Percentiles rank a stretch among this genome's conserved stretches.
phyloP scores from a whole-genome alignment of 2,888 invertebrate species.

The Erynnis tages region DNA sequence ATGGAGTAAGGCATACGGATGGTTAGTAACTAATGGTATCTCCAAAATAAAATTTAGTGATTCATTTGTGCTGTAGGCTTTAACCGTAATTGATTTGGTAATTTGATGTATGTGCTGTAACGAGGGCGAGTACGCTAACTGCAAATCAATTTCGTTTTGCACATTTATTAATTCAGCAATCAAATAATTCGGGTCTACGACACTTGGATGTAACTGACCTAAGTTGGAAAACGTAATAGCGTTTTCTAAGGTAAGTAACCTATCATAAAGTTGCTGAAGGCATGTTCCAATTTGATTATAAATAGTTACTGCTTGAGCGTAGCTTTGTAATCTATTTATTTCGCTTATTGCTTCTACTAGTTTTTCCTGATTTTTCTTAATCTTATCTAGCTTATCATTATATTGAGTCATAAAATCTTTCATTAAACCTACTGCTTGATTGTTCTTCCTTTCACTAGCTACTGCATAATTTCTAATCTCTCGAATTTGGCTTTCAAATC shows the following conservation, averaged over 20 bases:
- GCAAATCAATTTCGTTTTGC: slow-evolving; percentile 10
- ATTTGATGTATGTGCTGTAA: too few relatives aligned
- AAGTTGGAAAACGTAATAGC: slow-evolving; percentile 27
- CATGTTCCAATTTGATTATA: slow-evolving; percentile 16
- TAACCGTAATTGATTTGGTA: slow-evolving; percentile 8
- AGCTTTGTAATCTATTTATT: neutral
- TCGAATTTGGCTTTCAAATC: slow-evolving; percentile 7
- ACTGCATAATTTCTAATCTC: slow-evolving; percentile 6
- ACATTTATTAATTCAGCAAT: slow-evolving; percentile 8
- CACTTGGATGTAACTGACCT: slow-evolving; percentile 23
- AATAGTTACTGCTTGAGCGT: slow-evolving; percentile 5
- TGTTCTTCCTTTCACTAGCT: neutral
- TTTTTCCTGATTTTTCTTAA: too few relatives aligned
- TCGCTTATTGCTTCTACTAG: too few relatives aligned
- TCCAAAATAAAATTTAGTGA: slow-evolving; percentile 12
- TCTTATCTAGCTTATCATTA: too few relatives aligned
- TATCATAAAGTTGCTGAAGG: slow-evolving; percentile 19
- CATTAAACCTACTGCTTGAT: slow-evolving; percentile 1
- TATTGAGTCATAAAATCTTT: slow-evolving; percentile 2
- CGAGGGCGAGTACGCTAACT: too few relatives aligned
- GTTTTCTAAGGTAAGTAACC: slow-evolving; percentile 20
- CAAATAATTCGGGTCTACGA: slow-evolving; percentile 15
- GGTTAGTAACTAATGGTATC: slow-evolving; percentile 1
- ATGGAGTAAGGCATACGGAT: slow-evolving; percentile 18
- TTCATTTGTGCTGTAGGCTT: slow-evolving; percentile 8